Conservation (phyloP, 2,113 vertebrate genomes). For the Sphaerodactylus townsendi region DNA sequence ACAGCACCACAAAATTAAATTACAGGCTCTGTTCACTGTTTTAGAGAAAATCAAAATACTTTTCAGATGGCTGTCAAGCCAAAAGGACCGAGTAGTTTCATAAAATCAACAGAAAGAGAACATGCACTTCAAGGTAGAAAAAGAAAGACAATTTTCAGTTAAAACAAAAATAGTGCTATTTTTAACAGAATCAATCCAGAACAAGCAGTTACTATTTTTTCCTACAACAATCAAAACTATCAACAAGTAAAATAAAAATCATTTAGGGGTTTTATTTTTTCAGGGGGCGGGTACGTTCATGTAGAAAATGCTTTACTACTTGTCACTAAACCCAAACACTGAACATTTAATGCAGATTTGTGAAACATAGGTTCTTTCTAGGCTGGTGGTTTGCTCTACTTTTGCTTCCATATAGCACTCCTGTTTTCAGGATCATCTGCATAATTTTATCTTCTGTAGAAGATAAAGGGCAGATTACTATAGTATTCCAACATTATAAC, state of each 20-base stretch:
- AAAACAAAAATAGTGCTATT: not conserved
- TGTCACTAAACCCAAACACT: not conserved
- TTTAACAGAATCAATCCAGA: not conserved
- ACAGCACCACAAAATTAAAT: slow-evolving; percentile 8
- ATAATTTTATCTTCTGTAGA: too few species aligned
- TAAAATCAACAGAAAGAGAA: slow-evolving; percentile 1
- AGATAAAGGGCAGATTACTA: too few species aligned
- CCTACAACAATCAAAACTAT: not conserved
- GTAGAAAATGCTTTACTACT: not conserved
- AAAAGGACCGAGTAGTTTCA: not conserved
- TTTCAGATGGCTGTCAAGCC: not conserved
- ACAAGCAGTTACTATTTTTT: not conserved
- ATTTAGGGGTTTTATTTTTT: not conserved
- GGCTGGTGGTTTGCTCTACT: too few species aligned
- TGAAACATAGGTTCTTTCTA: too few species aligned
- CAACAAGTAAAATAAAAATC: not conserved
- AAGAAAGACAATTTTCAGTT: not conserved
- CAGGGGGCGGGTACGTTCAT: not conserved
- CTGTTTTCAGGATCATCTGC: too few species aligned
- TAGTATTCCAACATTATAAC: too few species aligned
- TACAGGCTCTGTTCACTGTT: slow-evolving; percentile 14
- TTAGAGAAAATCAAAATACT: not conserved
- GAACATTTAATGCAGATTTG: not conserved
- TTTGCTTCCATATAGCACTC: too few species aligned
- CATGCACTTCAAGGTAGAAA: not conserved